These are phyloP conservation scores for Adelphocoris suturalis DNA, from an alignment of 2,888 invertebrate genomes.

Conservation along the genomic window DNA sequence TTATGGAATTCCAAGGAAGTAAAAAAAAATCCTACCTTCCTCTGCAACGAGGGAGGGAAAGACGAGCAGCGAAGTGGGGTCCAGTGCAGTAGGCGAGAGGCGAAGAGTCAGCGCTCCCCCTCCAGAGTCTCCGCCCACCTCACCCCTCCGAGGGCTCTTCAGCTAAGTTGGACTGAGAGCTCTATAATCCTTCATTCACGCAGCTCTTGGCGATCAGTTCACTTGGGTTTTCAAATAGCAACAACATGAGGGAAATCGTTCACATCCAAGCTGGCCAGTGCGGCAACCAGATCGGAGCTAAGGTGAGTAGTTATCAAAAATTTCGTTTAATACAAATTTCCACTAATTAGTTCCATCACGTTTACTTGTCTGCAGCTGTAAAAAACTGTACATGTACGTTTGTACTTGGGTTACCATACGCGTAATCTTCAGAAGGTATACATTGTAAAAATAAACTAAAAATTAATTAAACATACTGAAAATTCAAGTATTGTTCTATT, in stretches of 20 bases:
- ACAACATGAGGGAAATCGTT: slow-evolving; percentile 92
- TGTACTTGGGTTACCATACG: too few species aligned
- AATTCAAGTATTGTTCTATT: too few species aligned
- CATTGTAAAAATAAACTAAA: too few species aligned
- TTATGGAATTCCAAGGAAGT: neutral
- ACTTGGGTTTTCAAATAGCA: slow-evolving; percentile 5
- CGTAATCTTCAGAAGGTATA: too few species aligned
- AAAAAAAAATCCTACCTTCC: neutral
- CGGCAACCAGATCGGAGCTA: slow-evolving; percentile 95
- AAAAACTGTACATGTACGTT: too few species aligned
- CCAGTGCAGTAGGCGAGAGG: slow-evolving; percentile 1
- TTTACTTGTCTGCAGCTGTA: too few species aligned
- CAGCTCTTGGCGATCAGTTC: slow-evolving; percentile 48
- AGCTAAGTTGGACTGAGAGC: slow-evolving; percentile 51
- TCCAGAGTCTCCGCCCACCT: neutral
- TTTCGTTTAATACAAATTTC: neutral
- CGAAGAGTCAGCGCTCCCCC: neutral
- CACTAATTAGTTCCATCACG: too few species aligned
- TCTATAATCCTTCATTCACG: slow-evolving; percentile 54
- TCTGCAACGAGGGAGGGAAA: neutral
- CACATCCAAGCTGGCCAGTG: slow-evolving; percentile 94
- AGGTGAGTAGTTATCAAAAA: slow-evolving; percentile 81
- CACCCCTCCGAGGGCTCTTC: slow-evolving; percentile 25
- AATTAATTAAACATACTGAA: too few species aligned
- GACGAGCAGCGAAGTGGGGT: neutral